Evolutionary conservation across 2,113 vertebrate species (phyloP).

Genomic region (Columba janthina): DNA sequence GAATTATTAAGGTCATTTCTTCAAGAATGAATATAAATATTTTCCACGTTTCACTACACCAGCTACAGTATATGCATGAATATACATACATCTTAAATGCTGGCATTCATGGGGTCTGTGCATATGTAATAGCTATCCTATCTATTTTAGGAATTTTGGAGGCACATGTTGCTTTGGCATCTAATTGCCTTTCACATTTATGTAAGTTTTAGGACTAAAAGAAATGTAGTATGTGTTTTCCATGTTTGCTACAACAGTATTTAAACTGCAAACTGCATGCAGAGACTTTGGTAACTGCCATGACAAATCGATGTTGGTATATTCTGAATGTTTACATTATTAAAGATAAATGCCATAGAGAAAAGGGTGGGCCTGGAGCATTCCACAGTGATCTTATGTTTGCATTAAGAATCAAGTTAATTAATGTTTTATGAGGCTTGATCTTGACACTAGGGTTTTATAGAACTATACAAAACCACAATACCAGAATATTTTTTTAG

Average conservation of each 20-base stretch:
- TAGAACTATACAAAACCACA: not conserved
- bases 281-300: not conserved
- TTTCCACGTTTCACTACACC: constrained; percentile 40
- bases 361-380: not conserved
- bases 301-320: not conserved
- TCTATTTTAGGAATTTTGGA: constrained; percentile 55
- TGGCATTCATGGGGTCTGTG: not conserved
- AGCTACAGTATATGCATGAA: not conserved
- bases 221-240: not conserved
- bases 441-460: not conserved
- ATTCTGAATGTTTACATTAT: constrained; percentile 20
- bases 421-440: not conserved
- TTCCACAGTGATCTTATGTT: not conserved
- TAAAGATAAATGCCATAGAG: not conserved
- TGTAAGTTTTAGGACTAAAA: constrained; percentile 34
- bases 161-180: not conserved
- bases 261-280: not conserved
- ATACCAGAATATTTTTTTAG: not conserved
- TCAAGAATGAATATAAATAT: constrained; percentile 53
- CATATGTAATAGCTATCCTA: constrained; percentile 18
- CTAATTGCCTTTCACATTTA: not conserved
- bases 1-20: constrained; percentile 51
- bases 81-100: constrained; percentile 22
- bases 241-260: not conserved
- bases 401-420: not conserved